Conservation (phyloP, 1,140 invertebrate species). For the Ceratina australensis region DNA sequence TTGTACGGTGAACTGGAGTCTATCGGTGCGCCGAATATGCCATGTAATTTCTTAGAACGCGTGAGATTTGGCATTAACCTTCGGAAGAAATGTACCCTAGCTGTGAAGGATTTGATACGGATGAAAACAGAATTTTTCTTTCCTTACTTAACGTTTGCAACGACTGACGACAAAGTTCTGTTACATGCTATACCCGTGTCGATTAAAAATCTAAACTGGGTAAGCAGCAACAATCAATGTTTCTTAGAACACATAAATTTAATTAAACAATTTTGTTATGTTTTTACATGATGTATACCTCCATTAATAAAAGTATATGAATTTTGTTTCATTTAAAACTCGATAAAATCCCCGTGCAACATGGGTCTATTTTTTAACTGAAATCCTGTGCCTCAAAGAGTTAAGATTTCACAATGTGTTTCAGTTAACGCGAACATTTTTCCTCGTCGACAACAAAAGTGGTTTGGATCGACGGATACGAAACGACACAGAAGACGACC, state of each 20-base stretch:
- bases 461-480: conserved; percentile 68
- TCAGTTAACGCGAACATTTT: conserved; percentile 84
- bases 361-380: too few species aligned
- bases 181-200: conserved; percentile 83
- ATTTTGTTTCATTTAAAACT: too few species aligned
- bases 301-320: too few species aligned
- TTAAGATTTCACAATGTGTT: conserved; percentile 80
- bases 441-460: conserved; percentile 83
- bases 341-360: too few species aligned
- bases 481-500: conserved; percentile 61
- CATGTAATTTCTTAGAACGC: conserved; percentile 77
- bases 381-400: too few species aligned
- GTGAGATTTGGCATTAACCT: conserved; percentile 82
- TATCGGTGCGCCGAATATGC: conserved; percentile 75
- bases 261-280: too few species aligned
- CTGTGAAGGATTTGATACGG: conserved; percentile 80
- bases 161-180: conserved; percentile 73
- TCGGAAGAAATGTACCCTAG: conserved; percentile 79
- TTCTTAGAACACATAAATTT: too few species aligned
- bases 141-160: conserved; percentile 80
- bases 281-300: too few species aligned
- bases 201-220: conserved; percentile 65
- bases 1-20: conserved; percentile 72
- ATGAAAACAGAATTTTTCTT: conserved; percentile 81
- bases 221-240: conserved; percentile 59